A percentile compares a stretch with the other conserved stretches of the same genome.
phyloP scores from a whole-genome alignment of 2,113 vertebrate species.

The Fulica atra region DNA sequence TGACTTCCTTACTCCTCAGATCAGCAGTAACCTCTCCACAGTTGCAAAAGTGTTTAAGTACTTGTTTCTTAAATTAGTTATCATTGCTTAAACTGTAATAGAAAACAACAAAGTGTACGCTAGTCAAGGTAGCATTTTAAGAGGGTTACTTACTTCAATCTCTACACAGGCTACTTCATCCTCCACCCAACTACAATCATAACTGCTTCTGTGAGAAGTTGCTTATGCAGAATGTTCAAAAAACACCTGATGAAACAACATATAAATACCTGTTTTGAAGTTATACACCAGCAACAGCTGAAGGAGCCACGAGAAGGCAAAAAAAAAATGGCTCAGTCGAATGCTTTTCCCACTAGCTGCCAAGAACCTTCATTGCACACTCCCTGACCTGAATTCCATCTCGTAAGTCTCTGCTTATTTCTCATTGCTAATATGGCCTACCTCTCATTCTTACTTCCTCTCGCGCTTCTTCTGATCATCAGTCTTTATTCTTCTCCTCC shows the following conservation, averaged over 20 bases:
- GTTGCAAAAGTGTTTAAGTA: background rate
- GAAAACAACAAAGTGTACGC: background rate
- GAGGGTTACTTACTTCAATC: background rate
- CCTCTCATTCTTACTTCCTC: background rate
- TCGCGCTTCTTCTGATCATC: background rate
- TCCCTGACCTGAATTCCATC: background rate
- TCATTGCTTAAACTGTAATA: background rate
- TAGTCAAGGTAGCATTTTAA: background rate
- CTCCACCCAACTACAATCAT: background rate
- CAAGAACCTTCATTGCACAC: background rate
- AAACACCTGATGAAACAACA: background rate
- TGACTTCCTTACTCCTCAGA: background rate
- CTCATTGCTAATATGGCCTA: background rate
- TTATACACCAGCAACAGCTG: background rate
- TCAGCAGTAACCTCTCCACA: background rate
- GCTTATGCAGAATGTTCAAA: background rate
- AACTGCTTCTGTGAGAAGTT: background rate
- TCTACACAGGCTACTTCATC: background rate
- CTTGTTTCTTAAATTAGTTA: background rate
- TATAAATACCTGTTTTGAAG: background rate
- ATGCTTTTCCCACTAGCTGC: background rate
- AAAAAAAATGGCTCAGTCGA: background rate
- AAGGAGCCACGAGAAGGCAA: background rate
- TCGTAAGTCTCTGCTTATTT: background rate
- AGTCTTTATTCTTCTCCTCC: background rate